Base-by-base conservation (phyloP, 1,140 invertebrate species). In the Papilio xuthus region DNA sequence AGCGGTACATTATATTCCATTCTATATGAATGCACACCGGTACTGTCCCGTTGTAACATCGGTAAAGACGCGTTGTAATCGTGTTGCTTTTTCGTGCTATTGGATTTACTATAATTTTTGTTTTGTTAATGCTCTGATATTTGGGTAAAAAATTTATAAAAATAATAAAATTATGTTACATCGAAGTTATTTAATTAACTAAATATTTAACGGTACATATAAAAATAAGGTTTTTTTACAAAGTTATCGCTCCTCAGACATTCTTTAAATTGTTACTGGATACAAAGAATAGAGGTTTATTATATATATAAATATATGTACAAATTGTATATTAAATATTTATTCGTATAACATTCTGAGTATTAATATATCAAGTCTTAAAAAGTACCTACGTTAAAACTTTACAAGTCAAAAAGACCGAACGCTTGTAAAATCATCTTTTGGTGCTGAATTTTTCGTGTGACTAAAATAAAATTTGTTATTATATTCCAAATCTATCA, bases 401-500 rank as follows among this genome's bases (percentile, higher is more conserved):
- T 15, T 28, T 67, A 28, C 23, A 28, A 60, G 3, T 60, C n/a
- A 60, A 60, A 60, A 60, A 60, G 2, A 60, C 9, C 10, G 15
- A 60, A 60, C n/a, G 26, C 9, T 23, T 60, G 23, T 26, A 60
- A 60, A 23, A 7, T 53, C 8, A 10, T 60, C 9, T 10, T 60
- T 60, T 60, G 23, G 56, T 60, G n/a, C 9, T 20, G 7, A 60
- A 20, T 53, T 53, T 53, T n/a, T 8, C 12, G 23, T 60, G 9
- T 60, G 23, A 60, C 10, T 60, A 4, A n/a, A 56, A 56, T 20
- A 26, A 26, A 60, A 60, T n/a, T 60, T 28, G 26, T 67, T 13
- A 15, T 32, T 67, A 67, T 28, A 13, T 20, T 41, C 71, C 71
- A 28, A 15, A 73, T 73, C 42, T 73, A 23, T 73, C 71, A 15